A percentile compares a stretch with the other conserved stretches of the same genome.
Evolutionary conservation across 2,888 invertebrate genomes (phyloP).

Genomic region (Ptilodon capucinus): DNA sequence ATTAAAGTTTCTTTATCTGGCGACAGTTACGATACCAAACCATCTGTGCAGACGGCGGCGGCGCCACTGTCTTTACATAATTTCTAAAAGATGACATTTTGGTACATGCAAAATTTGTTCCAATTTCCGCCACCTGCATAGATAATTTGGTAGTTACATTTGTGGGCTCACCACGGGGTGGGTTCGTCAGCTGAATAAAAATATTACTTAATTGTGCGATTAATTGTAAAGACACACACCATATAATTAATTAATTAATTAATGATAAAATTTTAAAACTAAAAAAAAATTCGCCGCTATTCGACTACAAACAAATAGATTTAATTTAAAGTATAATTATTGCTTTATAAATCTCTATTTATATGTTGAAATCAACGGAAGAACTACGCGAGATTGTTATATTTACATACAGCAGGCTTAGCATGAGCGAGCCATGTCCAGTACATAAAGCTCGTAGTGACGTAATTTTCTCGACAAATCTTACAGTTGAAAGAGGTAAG

Average conservation of each 20-base stretch:
- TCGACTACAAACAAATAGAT: constrained; percentile 52
- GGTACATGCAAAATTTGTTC: too few species aligned
- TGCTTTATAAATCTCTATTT: constrained; percentile 61
- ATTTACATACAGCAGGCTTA: constrained; percentile 35
- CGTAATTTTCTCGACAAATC: too few species aligned
- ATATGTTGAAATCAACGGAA: constrained; percentile 51
- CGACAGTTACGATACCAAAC: too few species aligned
- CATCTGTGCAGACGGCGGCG: too few species aligned
- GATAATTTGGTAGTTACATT: too few species aligned
- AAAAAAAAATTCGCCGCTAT: constrained; percentile 58
- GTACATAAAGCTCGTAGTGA: too few species aligned
- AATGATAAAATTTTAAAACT: constrained; percentile 40
- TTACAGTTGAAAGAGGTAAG: too few species aligned
- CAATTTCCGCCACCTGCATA: too few species aligned
- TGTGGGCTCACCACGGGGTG: constrained; percentile 14
- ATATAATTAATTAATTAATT: constrained; percentile 46
- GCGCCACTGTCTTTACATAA: too few species aligned
- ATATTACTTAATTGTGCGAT: constrained; percentile 57
- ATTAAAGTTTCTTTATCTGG: not conserved
- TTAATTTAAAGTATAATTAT: constrained; percentile 60
- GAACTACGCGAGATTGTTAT: constrained; percentile 43
- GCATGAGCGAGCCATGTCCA: too few species aligned
- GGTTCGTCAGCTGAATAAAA: constrained; percentile 21
- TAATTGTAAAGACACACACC: constrained; percentile 44
- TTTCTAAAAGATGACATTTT: too few species aligned